phyloP scores from a whole-genome alignment of 1,140 invertebrate species.

The Steinernema khuongi region DNA sequence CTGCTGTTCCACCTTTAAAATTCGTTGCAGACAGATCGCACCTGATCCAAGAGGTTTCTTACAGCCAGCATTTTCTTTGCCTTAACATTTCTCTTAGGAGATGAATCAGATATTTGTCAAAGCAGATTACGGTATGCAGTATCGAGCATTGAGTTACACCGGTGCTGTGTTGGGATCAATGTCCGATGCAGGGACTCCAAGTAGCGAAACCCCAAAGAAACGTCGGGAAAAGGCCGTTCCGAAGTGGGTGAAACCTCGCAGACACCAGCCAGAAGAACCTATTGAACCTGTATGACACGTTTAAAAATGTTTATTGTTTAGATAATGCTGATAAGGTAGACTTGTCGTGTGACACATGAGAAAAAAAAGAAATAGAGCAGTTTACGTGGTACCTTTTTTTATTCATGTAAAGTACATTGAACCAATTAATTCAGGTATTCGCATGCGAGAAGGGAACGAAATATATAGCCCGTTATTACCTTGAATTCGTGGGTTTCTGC shows the following conservation, averaged over 20 bases:
- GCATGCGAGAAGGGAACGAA: too few species aligned
- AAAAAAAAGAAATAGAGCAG: too few species aligned
- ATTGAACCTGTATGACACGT: too few species aligned
- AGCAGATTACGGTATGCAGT: conserved; percentile 50
- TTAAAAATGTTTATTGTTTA: too few species aligned
- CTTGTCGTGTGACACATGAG: too few species aligned
- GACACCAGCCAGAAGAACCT: too few species aligned
- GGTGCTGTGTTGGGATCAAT: conserved; percentile 70
- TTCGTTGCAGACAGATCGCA: conserved; percentile 41
- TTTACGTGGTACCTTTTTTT: too few species aligned
- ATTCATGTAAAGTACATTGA: too few species aligned
- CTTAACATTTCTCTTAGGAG: conserved; percentile 39
- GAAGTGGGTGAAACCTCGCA: conserved; percentile 8
- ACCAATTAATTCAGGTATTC: too few species aligned
- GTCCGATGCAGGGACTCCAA: not conserved
- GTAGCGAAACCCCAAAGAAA: not conserved
- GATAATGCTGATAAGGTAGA: too few species aligned
- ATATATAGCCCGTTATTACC: too few species aligned
- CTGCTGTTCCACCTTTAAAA: conserved; percentile 28
- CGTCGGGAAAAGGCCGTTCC: not conserved
- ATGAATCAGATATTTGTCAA: conserved; percentile 44
- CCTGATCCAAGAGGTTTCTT: conserved; percentile 34
- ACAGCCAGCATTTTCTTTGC: conserved; percentile 18
- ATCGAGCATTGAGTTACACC: conserved; percentile 44
- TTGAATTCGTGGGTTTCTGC: too few species aligned